Evolutionary conservation across 1,140 invertebrate genomes (phyloP).

Genomic region (Pseudomyrmex cubaensis): DNA sequence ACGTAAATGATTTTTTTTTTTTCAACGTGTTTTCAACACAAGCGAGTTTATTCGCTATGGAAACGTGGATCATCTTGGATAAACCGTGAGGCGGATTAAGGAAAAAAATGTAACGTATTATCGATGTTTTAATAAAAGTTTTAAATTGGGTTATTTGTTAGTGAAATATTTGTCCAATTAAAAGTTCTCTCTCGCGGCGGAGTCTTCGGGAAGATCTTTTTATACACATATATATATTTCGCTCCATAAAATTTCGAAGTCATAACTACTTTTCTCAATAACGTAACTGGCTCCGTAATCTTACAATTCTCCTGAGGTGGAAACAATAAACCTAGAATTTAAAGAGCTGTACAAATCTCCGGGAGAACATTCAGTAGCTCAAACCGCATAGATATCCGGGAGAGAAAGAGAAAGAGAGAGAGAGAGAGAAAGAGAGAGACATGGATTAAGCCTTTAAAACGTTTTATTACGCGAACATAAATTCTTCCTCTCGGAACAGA

Average conservation of each 20-base stretch:
- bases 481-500: constrained; percentile 41
- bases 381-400: constrained; percentile 28
- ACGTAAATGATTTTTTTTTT: too few species aligned
- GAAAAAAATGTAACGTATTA: neutral
- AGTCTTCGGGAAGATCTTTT: neutral
- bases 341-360: constrained; percentile 20
- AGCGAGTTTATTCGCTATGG: neutral
- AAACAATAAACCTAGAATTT: constrained; percentile 7
- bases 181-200: neutral
- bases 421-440: neutral
- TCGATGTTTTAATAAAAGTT: neutral
- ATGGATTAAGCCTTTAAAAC: constrained; percentile 47
- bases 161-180: neutral
- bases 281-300: neutral
- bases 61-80: neutral
- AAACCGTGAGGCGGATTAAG: neutral
- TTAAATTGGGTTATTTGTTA: constrained; percentile 1
- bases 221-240: neutral
- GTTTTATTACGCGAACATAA: constrained; percentile 55
- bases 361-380: constrained; percentile 7
- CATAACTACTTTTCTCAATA: neutral
- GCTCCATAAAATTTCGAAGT: neutral
- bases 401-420: neutral
- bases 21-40: neutral
- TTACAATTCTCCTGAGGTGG: neutral